phyloP scores from a whole-genome alignment of 2,888 invertebrate species.

The Prionchulus punctatus region DNA sequence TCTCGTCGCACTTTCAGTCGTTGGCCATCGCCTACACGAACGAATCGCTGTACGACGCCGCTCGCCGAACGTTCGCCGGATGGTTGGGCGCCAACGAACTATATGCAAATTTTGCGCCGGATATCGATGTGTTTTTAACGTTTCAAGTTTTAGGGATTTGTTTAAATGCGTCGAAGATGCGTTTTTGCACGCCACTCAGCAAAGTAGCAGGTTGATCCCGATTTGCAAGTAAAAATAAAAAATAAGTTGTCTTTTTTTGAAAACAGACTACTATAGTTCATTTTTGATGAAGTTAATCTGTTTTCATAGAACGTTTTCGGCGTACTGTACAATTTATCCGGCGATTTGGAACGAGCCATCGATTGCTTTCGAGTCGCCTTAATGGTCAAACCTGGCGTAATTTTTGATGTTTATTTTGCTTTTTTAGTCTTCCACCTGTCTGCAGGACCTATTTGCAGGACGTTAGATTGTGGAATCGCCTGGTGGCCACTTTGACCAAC shows the following conservation, averaged over 20 bases:
- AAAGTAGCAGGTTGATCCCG: conserved; percentile 18
- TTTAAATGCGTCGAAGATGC: conserved; percentile 17
- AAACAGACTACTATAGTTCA: neutral
- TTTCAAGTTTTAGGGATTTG: conserved; percentile 25
- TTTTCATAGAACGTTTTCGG: conserved; percentile 51
- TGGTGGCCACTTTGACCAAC: conserved; percentile 92
- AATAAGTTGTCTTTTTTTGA: neutral
- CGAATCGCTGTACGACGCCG: conserved; percentile 77
- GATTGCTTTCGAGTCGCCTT: conserved; percentile 86
- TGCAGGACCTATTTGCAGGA: conserved; percentile 43
- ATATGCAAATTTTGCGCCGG: conserved; percentile 42
- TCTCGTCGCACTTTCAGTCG: conserved; percentile 67
- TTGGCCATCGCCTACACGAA: conserved; percentile 87
- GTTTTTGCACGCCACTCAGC: conserved; percentile 19
- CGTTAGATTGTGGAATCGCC: conserved; percentile 83
- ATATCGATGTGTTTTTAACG: conserved; percentile 22
- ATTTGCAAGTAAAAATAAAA: conserved; percentile 9
- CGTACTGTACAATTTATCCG: conserved; percentile 79
- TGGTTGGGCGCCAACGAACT: conserved; percentile 56
- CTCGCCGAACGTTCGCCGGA: conserved; percentile 56
- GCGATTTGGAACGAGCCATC: conserved; percentile 84
- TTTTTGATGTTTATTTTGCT: conserved; percentile 16
- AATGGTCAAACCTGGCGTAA: conserved; percentile 56
- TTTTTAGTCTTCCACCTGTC: neutral
- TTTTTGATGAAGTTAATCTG: neutral